A percentile compares a stretch with the other conserved stretches of the same genome.
Conservation (phyloP, 2,113 vertebrate species). For the Gobiocypris rarus region DNA sequence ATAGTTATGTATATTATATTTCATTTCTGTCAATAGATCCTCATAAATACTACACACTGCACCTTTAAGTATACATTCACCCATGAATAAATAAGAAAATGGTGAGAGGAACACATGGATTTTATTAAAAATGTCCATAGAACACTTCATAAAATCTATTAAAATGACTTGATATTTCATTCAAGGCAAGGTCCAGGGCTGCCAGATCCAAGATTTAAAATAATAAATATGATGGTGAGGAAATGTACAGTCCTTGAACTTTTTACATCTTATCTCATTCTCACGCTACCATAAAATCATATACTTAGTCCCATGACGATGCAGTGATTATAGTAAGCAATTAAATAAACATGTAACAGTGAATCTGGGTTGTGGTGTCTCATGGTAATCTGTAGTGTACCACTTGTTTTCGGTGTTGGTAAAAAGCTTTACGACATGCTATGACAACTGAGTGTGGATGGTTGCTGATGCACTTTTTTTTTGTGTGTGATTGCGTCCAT, state of each 20-base stretch:
- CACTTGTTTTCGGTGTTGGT: conserved; percentile 30
- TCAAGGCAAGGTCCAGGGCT: conserved; percentile 64
- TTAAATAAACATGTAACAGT: conserved; percentile 52
- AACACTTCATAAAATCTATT: conserved; percentile 84
- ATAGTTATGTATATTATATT: too few species aligned
- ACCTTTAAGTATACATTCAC: neutral
- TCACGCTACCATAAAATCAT: conserved; percentile 44
- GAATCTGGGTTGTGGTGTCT: conserved; percentile 28
- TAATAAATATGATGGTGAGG: conserved; percentile 78
- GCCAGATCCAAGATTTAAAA: conserved; percentile 72
- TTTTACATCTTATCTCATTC: conserved; percentile 43
- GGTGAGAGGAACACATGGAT: conserved; percentile 73
- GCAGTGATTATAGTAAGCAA: conserved; percentile 62
- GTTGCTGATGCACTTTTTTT: conserved; percentile 6
- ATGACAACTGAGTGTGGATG: conserved; percentile 7
- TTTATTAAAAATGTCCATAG: conserved; percentile 84
- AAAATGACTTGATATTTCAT: conserved; percentile 77
- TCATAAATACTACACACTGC: too few species aligned
- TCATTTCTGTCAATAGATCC: too few species aligned
- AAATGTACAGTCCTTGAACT: conserved; percentile 53
- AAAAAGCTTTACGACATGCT: conserved; percentile 45
- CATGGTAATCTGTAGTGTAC: conserved; percentile 45
- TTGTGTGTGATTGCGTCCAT: conserved; percentile 24
- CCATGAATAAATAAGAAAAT: conserved; percentile 27
- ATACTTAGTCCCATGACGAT: conserved; percentile 62